Evolutionary conservation across 2,113 vertebrate genomes (phyloP).

Genomic region (Euleptes europaea): DNA sequence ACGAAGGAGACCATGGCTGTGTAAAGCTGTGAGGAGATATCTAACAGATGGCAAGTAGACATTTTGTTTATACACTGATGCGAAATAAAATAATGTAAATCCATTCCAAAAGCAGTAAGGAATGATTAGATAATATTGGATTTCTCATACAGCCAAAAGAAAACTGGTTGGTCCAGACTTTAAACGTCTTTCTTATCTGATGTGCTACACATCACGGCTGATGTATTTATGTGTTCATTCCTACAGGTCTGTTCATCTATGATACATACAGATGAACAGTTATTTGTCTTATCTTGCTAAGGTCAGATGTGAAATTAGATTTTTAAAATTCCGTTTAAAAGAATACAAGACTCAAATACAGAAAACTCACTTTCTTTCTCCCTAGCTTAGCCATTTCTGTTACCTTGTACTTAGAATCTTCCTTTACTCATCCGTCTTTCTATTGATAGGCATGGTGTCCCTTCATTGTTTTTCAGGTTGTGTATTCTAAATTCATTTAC

Average conservation of each 20-base stretch:
- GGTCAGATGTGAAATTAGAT: background rate
- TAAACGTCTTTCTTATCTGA: background rate
- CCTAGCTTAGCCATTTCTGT: background rate
- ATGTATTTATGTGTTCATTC: background rate
- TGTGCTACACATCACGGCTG: background rate
- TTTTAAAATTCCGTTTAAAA: too few species aligned
- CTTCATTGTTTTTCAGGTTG: too few species aligned
- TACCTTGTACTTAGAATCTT: too few species aligned
- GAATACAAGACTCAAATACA: background rate
- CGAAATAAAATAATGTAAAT: constrained; percentile 20
- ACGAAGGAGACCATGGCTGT: constrained; percentile 8
- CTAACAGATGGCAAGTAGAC: constrained; percentile 20
- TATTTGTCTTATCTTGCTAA: background rate
- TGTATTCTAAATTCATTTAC: too few species aligned
- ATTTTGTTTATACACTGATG: background rate
- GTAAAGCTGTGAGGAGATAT: background rate
- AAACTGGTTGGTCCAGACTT: background rate
- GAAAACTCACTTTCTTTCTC: background rate
- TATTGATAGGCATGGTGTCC: too few species aligned
- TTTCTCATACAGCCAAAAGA: background rate
- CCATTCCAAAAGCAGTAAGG: background rate
- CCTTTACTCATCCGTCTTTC: too few species aligned
- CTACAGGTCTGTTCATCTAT: background rate
- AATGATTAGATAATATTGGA: background rate
- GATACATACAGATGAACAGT: background rate